Base-by-base conservation (phyloP, 2,797 vertebrate genomes). In the Naso thynnoides region DNA sequence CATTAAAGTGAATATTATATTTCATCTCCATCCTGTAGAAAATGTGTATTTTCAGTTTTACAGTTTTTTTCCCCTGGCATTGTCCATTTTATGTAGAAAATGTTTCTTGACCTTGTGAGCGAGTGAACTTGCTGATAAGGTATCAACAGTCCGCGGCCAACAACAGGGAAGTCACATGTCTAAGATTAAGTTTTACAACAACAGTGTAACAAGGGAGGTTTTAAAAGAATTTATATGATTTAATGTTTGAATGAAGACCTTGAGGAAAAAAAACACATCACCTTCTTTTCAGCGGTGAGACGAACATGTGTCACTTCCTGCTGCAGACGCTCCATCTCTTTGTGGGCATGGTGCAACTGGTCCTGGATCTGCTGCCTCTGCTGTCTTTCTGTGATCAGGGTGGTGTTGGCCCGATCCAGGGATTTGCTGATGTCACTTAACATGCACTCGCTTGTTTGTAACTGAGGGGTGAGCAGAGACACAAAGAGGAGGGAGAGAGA, bases 1-100 rank as follows among this genome's bases (percentile, higher is more conserved):
- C 80, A 91, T 90, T 88, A 88, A 90, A 90, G 72, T 74, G 82
- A 90, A 91, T 84, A 87, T 86, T 83, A 86, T 66, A 88, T 86
- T 88, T 87, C 73, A 86, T 86, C 70, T 80, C 58, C 27, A 52
- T 79, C 44, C 67, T 71, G 70, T 73, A 53, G 62, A 87, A 80
- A 81, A 42, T 49, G 66, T 24, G 8, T 45, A 41, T 68, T 78
- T 84, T 65, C 56, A 59, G 52, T 74, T 77, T 15, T 63, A 82
- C 52, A 5, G 5, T 57, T 79, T 70, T 54, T 82, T 70, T 47
- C 33, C 13, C 33, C 33, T 60, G 70, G 76, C 70, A 64, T 6
- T 64, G 70, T 50, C 58, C 59, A 29, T 26, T 72, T 66, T 68
- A 38, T 55, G 67, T 26, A 18, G 36, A 76, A 79, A 64, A 57